Percentiles rank a stretch among this genome's conserved stretches.
phyloP scores from a whole-genome alignment of 2,113 vertebrate genomes.

The Sebastes fasciatus region DNA sequence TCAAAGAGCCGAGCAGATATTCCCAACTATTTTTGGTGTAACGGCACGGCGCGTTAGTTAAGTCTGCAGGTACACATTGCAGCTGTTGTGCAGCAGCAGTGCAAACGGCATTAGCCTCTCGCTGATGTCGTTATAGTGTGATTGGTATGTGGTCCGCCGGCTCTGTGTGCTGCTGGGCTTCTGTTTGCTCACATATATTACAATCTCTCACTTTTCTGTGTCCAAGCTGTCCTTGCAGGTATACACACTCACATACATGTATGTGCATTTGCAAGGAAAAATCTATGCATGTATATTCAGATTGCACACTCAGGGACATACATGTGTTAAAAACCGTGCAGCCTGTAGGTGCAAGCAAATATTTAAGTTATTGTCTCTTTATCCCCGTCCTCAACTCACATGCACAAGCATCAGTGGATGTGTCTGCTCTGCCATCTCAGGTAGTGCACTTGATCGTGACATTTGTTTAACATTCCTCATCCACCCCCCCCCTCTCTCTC shows the following conservation, averaged over 20 bases:
- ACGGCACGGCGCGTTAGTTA: conserved; percentile 37
- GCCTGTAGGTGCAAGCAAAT: conserved; percentile 27
- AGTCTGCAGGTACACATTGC: conserved; percentile 65
- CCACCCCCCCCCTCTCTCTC: conserved; percentile 25
- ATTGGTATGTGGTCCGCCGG: conserved; percentile 51
- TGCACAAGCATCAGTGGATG: conserved; percentile 18
- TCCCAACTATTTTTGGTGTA: conserved; percentile 67
- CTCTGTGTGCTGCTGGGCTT: conserved; percentile 24
- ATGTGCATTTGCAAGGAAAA: conserved; percentile 1
- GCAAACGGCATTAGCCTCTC: conserved; percentile 58
- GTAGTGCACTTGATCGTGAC: conserved; percentile 72
- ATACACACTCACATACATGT: neutral
- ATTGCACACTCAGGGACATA: neutral
- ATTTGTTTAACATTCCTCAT: conserved; percentile 74
- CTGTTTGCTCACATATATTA: conserved; percentile 67
- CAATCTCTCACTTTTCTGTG: conserved; percentile 24
- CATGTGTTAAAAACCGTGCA: conserved; percentile 23
- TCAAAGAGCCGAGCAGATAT: conserved; percentile 68
- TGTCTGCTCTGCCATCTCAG: conserved; percentile 57
- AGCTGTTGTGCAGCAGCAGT: conserved; percentile 54
- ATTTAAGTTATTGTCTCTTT: conserved; percentile 31
- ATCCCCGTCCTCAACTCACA: conserved; percentile 18
- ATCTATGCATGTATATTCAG: conserved; percentile 21
- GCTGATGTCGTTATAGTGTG: conserved; percentile 60
- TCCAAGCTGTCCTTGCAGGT: conserved; percentile 19